Conservation (phyloP, 1,140 invertebrate species). For the Apocrypta bakeri region DNA sequence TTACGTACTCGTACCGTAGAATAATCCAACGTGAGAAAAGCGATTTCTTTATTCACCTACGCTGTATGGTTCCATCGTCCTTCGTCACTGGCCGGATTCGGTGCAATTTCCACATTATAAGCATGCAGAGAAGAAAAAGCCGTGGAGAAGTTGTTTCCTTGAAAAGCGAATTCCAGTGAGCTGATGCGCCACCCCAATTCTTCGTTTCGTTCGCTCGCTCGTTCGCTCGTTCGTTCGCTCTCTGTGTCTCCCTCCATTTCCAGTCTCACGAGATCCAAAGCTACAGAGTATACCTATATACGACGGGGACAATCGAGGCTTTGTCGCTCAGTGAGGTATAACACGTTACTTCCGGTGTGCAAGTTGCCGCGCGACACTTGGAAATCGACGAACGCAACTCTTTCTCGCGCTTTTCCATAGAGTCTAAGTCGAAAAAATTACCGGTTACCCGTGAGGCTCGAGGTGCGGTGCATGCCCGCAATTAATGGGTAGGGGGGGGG, state of each 20-base stretch:
- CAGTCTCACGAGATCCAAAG: too few relatives aligned
- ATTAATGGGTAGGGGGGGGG: constrained; percentile 31
- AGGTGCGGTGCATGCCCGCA: constrained; percentile 30
- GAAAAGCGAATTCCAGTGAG: constrained; percentile 24
- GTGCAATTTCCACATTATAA: constrained; percentile 5
- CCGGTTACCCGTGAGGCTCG: constrained; percentile 53
- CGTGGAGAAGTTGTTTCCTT: background rate
- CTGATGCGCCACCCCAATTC: background rate
- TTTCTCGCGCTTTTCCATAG: constrained; percentile 43
- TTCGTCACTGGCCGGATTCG: background rate
- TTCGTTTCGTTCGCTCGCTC: background rate
- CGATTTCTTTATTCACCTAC: constrained; percentile 39
- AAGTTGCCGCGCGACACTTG: constrained; percentile 15
- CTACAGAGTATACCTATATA: too few relatives aligned
- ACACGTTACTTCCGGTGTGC: constrained; percentile 68
- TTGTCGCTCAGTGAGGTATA: constrained; percentile 58
- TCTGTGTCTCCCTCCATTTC: background rate
- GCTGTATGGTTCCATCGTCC: too few relatives aligned
- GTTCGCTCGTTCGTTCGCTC: background rate
- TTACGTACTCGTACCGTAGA: constrained; percentile 31
- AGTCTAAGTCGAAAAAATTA: constrained; percentile 56
- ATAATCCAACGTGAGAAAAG: constrained; percentile 39
- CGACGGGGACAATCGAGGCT: constrained; percentile 60
- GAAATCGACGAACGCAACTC: background rate
- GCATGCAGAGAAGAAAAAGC: background rate